Conservation (phyloP, 2,797 vertebrate species). For the Pelobates cultripes region DNA sequence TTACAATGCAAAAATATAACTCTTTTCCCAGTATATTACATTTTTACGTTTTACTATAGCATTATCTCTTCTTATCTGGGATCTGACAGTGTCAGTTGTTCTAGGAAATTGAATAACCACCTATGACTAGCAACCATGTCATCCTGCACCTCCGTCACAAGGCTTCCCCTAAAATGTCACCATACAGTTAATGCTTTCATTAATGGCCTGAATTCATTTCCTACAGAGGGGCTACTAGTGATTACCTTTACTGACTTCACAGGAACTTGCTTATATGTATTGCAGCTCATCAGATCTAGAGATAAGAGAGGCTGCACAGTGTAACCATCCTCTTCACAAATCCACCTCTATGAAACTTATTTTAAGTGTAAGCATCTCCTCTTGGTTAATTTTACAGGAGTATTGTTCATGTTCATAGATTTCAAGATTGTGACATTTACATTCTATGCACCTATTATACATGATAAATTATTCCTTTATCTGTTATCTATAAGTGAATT, state of each 20-base stretch:
- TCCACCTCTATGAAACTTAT: not conserved
- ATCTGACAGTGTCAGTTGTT: not conserved
- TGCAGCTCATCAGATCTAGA: not conserved
- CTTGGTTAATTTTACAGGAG: not conserved
- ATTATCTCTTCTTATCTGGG: not conserved
- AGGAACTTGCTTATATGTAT: slow-evolving; percentile 1
- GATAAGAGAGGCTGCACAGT: not conserved
- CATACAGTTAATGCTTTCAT: not conserved
- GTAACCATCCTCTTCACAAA: not conserved
- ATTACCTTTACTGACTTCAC: not conserved
- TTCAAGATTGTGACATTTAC: not conserved
- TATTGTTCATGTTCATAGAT: not conserved
- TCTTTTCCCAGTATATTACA: too few species aligned
- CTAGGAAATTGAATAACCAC: not conserved
- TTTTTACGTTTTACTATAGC: not conserved
- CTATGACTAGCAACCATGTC: not conserved
- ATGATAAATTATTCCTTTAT: too few species aligned
- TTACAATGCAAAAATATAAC: too few species aligned
- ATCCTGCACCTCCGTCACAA: not conserved
- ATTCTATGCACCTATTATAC: not conserved
- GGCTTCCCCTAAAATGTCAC: not conserved
- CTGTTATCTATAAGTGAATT: too few species aligned
- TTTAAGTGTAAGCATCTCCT: not conserved
- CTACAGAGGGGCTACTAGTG: not conserved
- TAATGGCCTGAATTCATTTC: not conserved